Evolutionary conservation across 2,797 vertebrate species (phyloP).

Genomic region (Melanotaenia nigrans): DNA sequence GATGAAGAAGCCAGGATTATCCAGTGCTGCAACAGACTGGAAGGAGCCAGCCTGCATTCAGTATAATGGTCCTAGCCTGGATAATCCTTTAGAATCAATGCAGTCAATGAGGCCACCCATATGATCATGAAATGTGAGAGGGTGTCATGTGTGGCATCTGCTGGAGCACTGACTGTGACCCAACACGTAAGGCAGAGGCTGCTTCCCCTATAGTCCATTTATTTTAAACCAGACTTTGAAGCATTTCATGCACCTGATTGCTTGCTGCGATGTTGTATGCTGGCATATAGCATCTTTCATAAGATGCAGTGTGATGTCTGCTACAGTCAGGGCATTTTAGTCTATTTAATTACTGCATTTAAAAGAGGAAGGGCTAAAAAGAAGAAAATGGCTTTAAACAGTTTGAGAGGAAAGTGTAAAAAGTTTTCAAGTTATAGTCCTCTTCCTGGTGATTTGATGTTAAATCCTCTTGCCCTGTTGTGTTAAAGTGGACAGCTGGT

Average conservation of each 20-base stretch:
- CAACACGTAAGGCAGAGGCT: slow-evolving; percentile 31
- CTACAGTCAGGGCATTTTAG: not conserved
- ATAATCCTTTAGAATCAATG: slow-evolving; percentile 79
- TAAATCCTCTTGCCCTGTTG: not conserved
- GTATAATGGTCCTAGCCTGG: slow-evolving; percentile 69
- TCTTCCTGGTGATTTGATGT: not conserved
- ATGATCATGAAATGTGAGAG: slow-evolving; percentile 76
- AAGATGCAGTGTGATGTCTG: slow-evolving; percentile 45
- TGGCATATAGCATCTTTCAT: slow-evolving; percentile 53
- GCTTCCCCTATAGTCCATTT: slow-evolving; percentile 29
- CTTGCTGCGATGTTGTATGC: slow-evolving; percentile 28
- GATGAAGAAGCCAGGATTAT: slow-evolving; percentile 77
- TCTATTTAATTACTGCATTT: not conserved
- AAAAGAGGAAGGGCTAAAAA: not conserved
- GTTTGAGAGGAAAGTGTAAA: not conserved
- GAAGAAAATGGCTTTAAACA: not conserved
- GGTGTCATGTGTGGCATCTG: slow-evolving; percentile 71
- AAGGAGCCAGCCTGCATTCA: slow-evolving; percentile 67
- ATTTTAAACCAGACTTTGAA: slow-evolving; percentile 52
- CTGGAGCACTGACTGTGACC: slow-evolving; percentile 56
- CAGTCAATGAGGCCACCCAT: slow-evolving; percentile 76
- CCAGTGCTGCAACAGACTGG: slow-evolving; percentile 73
- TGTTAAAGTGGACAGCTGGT: not conserved
- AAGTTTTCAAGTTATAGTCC: not conserved
- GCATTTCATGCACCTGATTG: slow-evolving; percentile 24